A percentile compares a stretch with the other conserved stretches of the same genome.
Evolutionary conservation across 2,113 vertebrate genomes (phyloP).

Genomic region (Epinephelus lanceolatus): DNA sequence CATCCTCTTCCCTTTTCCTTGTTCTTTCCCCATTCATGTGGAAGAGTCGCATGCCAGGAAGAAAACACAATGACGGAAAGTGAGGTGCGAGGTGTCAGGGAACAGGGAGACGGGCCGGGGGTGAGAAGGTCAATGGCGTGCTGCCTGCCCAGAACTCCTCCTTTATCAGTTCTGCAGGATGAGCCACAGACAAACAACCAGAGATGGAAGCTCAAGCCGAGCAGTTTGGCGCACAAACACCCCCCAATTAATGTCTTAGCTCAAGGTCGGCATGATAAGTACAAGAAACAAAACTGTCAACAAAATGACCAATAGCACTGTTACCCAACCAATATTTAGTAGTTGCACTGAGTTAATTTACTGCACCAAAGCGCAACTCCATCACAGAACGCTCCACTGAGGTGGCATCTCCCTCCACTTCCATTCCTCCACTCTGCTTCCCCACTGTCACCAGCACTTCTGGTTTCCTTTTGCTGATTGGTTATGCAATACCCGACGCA

Average conservation of each 20-base stretch:
- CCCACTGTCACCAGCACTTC: conserved; percentile 46
- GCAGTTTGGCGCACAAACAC: conserved; percentile 35
- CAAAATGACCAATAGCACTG: conserved; percentile 33
- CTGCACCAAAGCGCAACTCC: background rate
- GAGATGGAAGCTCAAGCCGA: conserved; percentile 37
- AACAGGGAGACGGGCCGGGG: conserved; percentile 16
- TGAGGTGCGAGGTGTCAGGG: conserved; percentile 58
- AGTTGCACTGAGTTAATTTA: conserved; percentile 6
- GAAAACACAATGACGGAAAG: conserved; percentile 82
- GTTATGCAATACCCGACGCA: conserved; percentile 78
- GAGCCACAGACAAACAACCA: conserved; percentile 59
- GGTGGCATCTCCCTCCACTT: conserved; percentile 30
- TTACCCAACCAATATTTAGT: conserved; percentile 36
- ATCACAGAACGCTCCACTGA: conserved; percentile 7
- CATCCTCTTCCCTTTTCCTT: conserved; percentile 70
- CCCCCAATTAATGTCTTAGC: background rate
- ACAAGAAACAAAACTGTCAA: conserved; percentile 49
- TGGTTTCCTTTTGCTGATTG: conserved; percentile 40
- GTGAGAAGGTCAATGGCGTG: conserved; percentile 68
- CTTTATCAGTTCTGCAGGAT: conserved; percentile 74
- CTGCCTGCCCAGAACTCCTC: conserved; percentile 49
- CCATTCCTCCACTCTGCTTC: conserved; percentile 21
- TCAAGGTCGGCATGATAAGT: conserved; percentile 57
- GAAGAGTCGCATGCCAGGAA: conserved; percentile 77
- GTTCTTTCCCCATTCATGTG: conserved; percentile 57